Evolutionary conservation across 1,140 invertebrate genomes (phyloP), one percentile per base, ranked within the genome.

Genomic region (Apis cerana): DNA sequence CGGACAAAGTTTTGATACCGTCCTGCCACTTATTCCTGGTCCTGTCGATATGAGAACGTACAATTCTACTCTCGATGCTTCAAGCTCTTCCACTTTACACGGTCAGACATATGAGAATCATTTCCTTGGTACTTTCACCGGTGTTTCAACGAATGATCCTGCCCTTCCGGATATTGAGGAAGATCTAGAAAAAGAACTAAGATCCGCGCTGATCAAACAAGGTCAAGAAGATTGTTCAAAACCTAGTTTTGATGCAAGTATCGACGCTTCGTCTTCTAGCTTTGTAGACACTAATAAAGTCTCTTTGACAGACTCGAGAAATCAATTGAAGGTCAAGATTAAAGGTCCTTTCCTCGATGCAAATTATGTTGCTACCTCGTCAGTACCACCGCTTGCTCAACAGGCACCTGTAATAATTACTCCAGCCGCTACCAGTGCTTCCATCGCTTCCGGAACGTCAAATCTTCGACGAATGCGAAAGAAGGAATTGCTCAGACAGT

Each of bases 21-120:
- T 97, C 3, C 94, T 96, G 86, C 97, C 97, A 0, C 94, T 97
- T 23, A 89, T 98, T 65, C 97, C 97, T 2, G 97, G 97, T 4
- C 97, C 97, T 0, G 97, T 98, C 4, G 97, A 98, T 92, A 98
- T 98, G 97, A 95, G 97, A 56, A 98, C 97, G 0, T 98, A 98
- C 89, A 97, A 96, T 89, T 94, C 95, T 1, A 92, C 95, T 0
- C 74, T 90, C 11, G 92, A 94, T 19, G 87, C 87, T 92, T 89
- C 96, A 95, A 91, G 94, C 56, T 91, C 95, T 92, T 88, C 94
- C 68, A 68, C 95, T 92, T 77, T 85, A 8, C 92, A 95, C 91
- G 83, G 94, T 15, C 92, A 96, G 62, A 93, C 95, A 0, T 96
- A 96, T 65, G 93, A 94, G 9, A 96, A 95, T 83, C 96, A 97